These are phyloP conservation scores for Rattus norvegicus DNA, from an alignment of 2,113 vertebrate species.

Conservation along the genomic window DNA sequence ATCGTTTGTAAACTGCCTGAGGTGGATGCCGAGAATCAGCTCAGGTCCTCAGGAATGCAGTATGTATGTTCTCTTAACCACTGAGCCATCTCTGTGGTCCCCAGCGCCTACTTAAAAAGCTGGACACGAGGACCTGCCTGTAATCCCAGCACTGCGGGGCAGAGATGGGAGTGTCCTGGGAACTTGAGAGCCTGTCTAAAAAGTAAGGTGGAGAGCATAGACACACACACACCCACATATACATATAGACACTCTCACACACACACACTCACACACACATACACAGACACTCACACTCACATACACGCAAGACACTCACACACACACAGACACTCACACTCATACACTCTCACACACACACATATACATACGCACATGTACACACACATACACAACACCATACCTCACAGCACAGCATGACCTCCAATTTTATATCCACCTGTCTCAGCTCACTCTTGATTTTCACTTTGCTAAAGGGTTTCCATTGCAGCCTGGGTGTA, in stretches of 20 bases:
- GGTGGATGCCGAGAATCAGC: neutral
- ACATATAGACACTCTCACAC: neutral
- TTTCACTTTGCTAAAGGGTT: conserved; percentile 19
- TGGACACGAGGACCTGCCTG: neutral
- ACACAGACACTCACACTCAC: neutral
- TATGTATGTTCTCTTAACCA: neutral
- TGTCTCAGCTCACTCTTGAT: neutral
- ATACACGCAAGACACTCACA: neutral
- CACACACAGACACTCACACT: too few relatives aligned
- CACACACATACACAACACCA: neutral
- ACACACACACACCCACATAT: neutral
- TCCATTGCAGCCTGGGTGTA: neutral
- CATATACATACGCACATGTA: neutral
- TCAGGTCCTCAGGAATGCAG: neutral
- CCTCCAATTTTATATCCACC: too few relatives aligned
- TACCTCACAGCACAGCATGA: too few relatives aligned
- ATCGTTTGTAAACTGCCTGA: neutral
- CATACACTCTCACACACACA: neutral
- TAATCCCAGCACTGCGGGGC: neutral
- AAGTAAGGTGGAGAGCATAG: neutral
- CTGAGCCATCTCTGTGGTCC: neutral
- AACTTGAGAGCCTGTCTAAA: neutral
- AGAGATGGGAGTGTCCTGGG: neutral
- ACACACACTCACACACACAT: neutral
- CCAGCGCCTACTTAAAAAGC: neutral